These are phyloP conservation scores for Glaucomys volans DNA, from an alignment of 2,113 vertebrate species.

Conservation along the genomic window DNA sequence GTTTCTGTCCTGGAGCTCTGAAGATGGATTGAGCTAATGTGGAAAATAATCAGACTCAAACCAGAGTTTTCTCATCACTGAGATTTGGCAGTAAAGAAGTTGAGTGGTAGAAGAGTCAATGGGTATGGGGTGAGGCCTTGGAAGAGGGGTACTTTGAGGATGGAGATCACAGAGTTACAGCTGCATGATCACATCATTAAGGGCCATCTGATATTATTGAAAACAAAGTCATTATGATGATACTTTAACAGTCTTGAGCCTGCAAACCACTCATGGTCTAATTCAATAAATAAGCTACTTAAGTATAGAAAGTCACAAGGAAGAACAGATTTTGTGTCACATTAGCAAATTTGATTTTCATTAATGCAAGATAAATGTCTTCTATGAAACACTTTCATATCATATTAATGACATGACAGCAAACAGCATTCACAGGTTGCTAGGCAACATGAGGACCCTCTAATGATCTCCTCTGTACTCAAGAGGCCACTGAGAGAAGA, in stretches of 20 bases:
- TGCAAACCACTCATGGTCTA: conserved; percentile 78
- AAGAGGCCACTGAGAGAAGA: conserved; percentile 80
- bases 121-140: background rate
- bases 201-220: conserved; percentile 52
- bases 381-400: conserved; percentile 78
- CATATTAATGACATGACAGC: conserved; percentile 82
- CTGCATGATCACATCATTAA: conserved; percentile 61
- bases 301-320: conserved; percentile 76
- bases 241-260: conserved; percentile 72
- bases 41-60: background rate
- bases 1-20: conserved; percentile 15
- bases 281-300: conserved; percentile 82
- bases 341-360: conserved; percentile 83
- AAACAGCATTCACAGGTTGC: conserved; percentile 82
- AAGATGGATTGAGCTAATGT: background rate
- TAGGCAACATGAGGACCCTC: conserved; percentile 79
- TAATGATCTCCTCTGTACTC: conserved; percentile 84
- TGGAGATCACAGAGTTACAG: background rate
- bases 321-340: conserved; percentile 82
- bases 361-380: conserved; percentile 82
- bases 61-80: background rate
- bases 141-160: background rate
- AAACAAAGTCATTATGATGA: conserved; percentile 71
- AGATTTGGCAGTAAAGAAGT: background rate
- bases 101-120: background rate